Percentiles rank a stretch among this genome's conserved stretches.
These are phyloP conservation scores for Psittacus erithacus DNA, from an alignment of 2,113 vertebrate species.

Conservation along the genomic window DNA sequence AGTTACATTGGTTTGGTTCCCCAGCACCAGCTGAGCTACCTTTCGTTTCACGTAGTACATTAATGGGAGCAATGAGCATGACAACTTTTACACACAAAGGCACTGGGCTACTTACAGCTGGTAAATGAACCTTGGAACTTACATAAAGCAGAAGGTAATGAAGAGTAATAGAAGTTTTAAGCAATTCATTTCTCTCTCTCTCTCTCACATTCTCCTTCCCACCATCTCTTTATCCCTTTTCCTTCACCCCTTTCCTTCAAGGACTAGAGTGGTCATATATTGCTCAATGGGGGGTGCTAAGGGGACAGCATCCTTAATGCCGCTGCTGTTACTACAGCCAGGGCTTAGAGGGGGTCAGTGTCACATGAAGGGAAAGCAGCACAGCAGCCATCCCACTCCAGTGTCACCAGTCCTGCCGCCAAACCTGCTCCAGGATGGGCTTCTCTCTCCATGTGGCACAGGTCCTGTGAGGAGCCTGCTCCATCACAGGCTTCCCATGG, in stretches of 20 bases:
- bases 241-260: background rate
- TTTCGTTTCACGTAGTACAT: background rate
- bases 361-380: background rate
- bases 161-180: slow-evolving; percentile 35
- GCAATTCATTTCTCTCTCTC: background rate
- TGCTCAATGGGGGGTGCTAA: background rate
- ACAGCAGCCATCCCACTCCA: background rate
- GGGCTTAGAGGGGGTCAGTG: background rate
- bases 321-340: background rate
- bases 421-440: background rate
- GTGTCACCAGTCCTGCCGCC: background rate
- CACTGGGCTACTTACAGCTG: slow-evolving; percentile 23
- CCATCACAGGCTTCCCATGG: background rate
- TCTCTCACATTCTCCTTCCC: background rate
- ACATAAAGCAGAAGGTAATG: slow-evolving; percentile 46
- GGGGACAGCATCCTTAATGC: background rate
- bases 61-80: slow-evolving; percentile 17
- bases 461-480: background rate
- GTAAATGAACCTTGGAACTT: slow-evolving; percentile 51
- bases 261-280: background rate
- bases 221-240: background rate
- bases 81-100: slow-evolving; percentile 28
- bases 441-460: background rate
- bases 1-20: background rate
- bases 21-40: background rate